Percentiles rank a stretch among this genome's conserved stretches.
These are phyloP conservation scores for Tetramorium bicarinatum DNA, from an alignment of 2,888 invertebrate genomes.

Conservation along the genomic window DNA sequence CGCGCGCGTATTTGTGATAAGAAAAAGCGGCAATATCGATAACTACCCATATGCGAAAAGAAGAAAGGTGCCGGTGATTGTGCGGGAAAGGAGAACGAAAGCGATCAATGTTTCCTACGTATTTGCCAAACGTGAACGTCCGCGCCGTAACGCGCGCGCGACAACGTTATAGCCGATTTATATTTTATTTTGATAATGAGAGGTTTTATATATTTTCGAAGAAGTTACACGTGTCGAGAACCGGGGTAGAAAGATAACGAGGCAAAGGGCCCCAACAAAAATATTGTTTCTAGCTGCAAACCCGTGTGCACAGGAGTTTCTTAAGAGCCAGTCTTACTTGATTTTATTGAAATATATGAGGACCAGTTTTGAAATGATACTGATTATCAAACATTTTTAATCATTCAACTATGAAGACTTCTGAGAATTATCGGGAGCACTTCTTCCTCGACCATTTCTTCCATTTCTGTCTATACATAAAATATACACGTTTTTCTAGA, in stretches of 20 bases:
- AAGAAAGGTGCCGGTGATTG: conserved; percentile 31
- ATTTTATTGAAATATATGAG: background rate
- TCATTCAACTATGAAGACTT: background rate
- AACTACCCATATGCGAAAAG: conserved; percentile 34
- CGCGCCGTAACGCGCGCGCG: conserved; percentile 63
- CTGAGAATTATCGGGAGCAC: background rate
- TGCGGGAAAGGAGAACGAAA: conserved; percentile 66
- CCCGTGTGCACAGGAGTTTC: conserved; percentile 6
- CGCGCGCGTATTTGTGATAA: conserved; percentile 53
- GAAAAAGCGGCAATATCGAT: conserved; percentile 54
- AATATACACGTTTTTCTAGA: background rate
- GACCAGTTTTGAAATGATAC: background rate
- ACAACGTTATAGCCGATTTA: conserved; percentile 83
- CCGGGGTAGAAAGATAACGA: conserved; percentile 43
- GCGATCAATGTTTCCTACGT: conserved; percentile 77
- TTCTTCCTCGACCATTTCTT: background rate
- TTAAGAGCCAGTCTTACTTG: background rate
- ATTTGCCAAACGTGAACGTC: conserved; percentile 76
- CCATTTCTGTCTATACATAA: background rate
- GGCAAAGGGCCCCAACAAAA: conserved; percentile 22
- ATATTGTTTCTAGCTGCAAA: conserved; percentile 24
- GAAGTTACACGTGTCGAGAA: conserved; percentile 65
- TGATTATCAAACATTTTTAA: background rate
- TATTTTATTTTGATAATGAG: conserved; percentile 84
- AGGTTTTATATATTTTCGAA: conserved; percentile 82